Evolutionary conservation across 2,888 invertebrate species (phyloP), one percentile per base, ranked within the genome.

Genomic region (Rhagophthalmus giganteus): DNA sequence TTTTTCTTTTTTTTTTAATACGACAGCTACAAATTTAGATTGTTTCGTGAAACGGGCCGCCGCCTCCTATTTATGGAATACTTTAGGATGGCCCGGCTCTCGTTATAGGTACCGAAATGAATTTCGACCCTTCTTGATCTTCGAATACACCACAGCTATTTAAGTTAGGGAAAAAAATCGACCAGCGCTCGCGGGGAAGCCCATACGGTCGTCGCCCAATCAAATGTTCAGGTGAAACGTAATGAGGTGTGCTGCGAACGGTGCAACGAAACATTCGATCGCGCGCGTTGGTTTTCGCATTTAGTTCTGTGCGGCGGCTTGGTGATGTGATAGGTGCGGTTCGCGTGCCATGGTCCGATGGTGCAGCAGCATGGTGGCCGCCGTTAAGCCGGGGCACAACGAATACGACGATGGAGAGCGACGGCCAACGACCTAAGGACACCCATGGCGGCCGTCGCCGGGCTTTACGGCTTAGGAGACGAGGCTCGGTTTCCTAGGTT

Each of bases 401-500:
- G 35, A 30, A 24, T 12, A 26, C 6, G 20, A 46, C 31, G 26
- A 52, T 52, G 51, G 41, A 40, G 25, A 26, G 24, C 46, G 8
- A 35, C 35, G 6, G 11, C 30, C 34, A 16, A 24, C 25, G 24
- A 32, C 27, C 11, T 54, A 54, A 48, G 41, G 40, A 61, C 62
- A 67, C 60, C 60, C 62, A 88, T 87, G 87, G 88, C 87, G 69
- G 87, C 87, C 61, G 87, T 88, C 71, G 87, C 88, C 66, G 88
- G 88, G 70, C 82, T 88, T 51, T 88, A 88, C 73, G 87, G 88
- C 66, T 81, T 88, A 70, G 86, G 87, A 69, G 88, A 88, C 75
- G 88, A 88, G 71, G 78, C 80, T 69, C 82, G 87, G 41, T 63
- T 60, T 57, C 72, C 71, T 62, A 74, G 73, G 72, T 72, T 53